These are phyloP conservation scores for Saturnia japonica DNA, from an alignment of 2,888 invertebrate species.

Conservation along the genomic window DNA sequence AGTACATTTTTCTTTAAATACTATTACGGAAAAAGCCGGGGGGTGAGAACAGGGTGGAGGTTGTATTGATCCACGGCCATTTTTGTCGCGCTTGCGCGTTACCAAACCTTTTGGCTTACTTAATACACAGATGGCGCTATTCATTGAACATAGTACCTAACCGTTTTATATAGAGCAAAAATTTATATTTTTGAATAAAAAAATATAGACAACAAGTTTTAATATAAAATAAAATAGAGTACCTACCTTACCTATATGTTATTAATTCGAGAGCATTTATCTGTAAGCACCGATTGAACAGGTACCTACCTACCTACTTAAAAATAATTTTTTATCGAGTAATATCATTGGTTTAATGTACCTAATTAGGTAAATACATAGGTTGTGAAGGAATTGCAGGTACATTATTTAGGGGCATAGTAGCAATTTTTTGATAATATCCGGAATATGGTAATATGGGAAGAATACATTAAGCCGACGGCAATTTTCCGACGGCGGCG, in stretches of 20 bases:
- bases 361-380: too few species aligned
- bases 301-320: too few species aligned
- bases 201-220: too few species aligned
- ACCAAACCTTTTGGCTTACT: constrained; percentile 37
- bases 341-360: too few species aligned
- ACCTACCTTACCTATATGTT: too few species aligned
- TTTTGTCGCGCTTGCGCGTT: constrained; percentile 66
- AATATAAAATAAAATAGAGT: too few species aligned
- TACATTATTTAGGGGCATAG: too few species aligned
- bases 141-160: constrained; percentile 24
- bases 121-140: constrained; percentile 67
- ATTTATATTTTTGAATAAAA: background rate
- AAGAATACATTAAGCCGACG: background rate
- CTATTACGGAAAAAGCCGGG: constrained; percentile 39
- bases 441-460: background rate
- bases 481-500: constrained; percentile 16
- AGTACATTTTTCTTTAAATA: constrained; percentile 41
- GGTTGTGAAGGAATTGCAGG: too few species aligned
- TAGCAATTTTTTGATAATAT: background rate
- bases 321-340: too few species aligned
- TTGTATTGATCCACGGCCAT: constrained; percentile 77
- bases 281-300: too few species aligned
- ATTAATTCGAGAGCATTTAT: too few species aligned
- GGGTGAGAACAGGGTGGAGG: constrained; percentile 68
- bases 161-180: background rate